These are phyloP conservation scores for Metaphire vulgaris DNA, from an alignment of 1,140 invertebrate species.

Conservation along the genomic window DNA sequence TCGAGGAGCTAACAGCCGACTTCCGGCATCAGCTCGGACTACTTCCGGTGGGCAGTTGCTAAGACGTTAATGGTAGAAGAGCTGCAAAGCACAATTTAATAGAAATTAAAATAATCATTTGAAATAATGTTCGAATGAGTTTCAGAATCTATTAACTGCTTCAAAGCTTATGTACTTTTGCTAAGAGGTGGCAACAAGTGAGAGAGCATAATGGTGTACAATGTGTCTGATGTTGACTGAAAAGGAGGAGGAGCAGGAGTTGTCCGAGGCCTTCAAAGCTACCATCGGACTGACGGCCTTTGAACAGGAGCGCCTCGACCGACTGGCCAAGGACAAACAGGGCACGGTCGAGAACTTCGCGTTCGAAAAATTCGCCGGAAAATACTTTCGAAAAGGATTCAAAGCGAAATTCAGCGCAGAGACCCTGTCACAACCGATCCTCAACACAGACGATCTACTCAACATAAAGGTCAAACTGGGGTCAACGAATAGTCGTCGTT, in stretches of 20 bases:
- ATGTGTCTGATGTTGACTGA: too few relatives aligned
- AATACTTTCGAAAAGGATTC: slow-evolving; percentile 8
- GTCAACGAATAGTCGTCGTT: too few relatives aligned
- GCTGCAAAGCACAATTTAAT: too few relatives aligned
- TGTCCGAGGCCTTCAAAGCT: slow-evolving; percentile 30
- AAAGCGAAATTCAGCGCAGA: not conserved
- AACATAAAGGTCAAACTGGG: not conserved
- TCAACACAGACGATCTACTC: not conserved
- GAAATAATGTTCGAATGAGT: not conserved
- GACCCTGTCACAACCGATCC: not conserved
- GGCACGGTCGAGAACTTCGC: slow-evolving; percentile 1
- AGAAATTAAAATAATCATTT: not conserved
- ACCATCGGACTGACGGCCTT: slow-evolving; percentile 20
- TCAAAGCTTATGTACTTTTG: too few relatives aligned
- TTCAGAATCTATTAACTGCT: not conserved
- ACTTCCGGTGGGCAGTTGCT: slow-evolving; percentile 14
- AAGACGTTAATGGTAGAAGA: too few relatives aligned
- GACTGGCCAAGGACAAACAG: slow-evolving; percentile 9
- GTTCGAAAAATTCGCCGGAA: slow-evolving; percentile 13
- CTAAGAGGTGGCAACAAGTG: too few relatives aligned
- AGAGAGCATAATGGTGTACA: too few relatives aligned
- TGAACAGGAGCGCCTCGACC: not conserved
- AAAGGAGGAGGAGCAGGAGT: slow-evolving; percentile 28
- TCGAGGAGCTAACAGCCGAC: slow-evolving; percentile 26
- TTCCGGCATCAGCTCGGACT: slow-evolving; percentile 27